Evolutionary conservation across 2,888 invertebrate species (phyloP).

Genomic region (Drosophila diplacantha): DNA sequence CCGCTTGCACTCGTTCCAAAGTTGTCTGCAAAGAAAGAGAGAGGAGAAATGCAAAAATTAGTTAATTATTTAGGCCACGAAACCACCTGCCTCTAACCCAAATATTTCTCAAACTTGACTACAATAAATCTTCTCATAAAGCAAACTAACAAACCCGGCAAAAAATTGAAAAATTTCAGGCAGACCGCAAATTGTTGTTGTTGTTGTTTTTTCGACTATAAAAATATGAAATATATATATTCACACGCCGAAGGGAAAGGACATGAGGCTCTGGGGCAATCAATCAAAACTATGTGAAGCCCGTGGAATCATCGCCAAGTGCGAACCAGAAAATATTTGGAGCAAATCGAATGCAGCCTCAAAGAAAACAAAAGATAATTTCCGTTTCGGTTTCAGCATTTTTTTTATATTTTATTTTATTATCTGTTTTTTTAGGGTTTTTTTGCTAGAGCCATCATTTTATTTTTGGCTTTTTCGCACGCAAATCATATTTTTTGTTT

Average conservation of each 20-base stretch:
- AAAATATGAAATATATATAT: conserved; percentile 71
- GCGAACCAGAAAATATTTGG: conserved; percentile 68
- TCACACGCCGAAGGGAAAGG: conserved; percentile 55
- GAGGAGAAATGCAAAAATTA: conserved; percentile 42
- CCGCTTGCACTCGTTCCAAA: conserved; percentile 77
- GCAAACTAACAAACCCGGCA: conserved; percentile 6
- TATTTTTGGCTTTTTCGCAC: conserved; percentile 55
- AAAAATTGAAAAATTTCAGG: conserved; percentile 58
- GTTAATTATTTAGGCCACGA: conserved; percentile 40
- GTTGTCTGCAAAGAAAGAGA: conserved; percentile 68
- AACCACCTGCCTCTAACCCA: conserved; percentile 49
- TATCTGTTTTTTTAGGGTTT: background rate
- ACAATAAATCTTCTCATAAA: conserved; percentile 59
- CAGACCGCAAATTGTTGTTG: conserved; percentile 59
- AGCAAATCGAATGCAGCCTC: conserved; percentile 66
- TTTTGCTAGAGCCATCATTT: conserved; percentile 8
- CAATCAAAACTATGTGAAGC: conserved; percentile 63
- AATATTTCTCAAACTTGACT: conserved; percentile 52
- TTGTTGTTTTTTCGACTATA: conserved; percentile 47
- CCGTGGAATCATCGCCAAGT: conserved; percentile 58
- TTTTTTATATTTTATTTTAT: conserved; percentile 19
- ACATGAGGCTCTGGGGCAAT: conserved; percentile 51
- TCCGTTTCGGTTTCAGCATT: conserved; percentile 19
- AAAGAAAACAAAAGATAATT: conserved; percentile 26
- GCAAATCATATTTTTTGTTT: conserved; percentile 63